phyloP scores from a whole-genome alignment of 2,797 vertebrate species.

The Muscicapa striata region DNA sequence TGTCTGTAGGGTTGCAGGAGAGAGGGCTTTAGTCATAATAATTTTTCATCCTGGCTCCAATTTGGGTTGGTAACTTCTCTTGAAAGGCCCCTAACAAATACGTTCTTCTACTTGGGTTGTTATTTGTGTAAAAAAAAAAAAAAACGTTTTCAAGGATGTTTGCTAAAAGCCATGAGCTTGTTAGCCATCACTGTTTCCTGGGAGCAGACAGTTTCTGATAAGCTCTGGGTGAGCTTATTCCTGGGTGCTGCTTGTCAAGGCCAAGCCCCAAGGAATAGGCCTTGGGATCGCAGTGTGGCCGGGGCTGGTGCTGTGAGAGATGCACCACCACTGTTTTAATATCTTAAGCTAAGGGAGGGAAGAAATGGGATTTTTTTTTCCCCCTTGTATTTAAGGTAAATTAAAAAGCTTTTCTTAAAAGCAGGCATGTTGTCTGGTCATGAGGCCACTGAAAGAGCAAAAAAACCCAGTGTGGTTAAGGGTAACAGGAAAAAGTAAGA shows the following conservation, averaged over 20 bases:
- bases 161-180: neutral
- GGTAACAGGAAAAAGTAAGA: neutral
- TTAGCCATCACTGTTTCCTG: neutral
- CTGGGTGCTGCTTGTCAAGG: neutral
- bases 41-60: neutral
- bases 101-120: neutral
- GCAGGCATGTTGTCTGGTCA: neutral
- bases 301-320: neutral
- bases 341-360: neutral
- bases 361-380: neutral
- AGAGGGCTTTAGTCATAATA: neutral
- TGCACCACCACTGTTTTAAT: neutral
- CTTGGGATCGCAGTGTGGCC: neutral
- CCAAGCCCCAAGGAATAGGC: accelerated
- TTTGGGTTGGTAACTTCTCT: neutral
- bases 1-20: neutral
- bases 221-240: neutral
- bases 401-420: neutral
- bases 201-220: neutral
- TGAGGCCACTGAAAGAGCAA: neutral
- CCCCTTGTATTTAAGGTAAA: neutral
- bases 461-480: neutral
- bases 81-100: neutral
- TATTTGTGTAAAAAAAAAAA: neutral
- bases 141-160: neutral